A percentile compares a stretch with the other conserved stretches of the same genome.
phyloP scores from a whole-genome alignment of 2,888 invertebrate species.

The Nomada hirtipes region DNA sequence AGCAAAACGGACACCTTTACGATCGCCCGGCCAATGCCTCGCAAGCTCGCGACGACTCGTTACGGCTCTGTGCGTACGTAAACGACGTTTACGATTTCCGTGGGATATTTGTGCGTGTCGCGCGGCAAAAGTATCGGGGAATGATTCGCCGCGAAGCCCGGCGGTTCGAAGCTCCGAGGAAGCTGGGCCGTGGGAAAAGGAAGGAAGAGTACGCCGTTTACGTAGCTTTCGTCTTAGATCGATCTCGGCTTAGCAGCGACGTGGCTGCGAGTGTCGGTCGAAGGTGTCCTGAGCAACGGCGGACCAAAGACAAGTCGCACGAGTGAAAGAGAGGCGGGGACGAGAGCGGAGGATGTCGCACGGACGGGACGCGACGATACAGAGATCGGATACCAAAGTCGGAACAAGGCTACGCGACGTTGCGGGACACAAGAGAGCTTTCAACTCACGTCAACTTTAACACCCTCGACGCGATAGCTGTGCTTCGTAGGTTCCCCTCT shows the following conservation, averaged over 20 bases:
- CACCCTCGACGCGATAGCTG: slow-evolving; percentile 82
- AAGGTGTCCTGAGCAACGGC: no score
- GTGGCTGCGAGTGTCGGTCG: no score
- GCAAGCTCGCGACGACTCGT: neutral
- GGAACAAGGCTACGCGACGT: slow-evolving; percentile 20
- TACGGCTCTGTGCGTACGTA: neutral
- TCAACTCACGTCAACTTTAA: slow-evolving; percentile 83
- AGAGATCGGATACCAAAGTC: slow-evolving; percentile 33
- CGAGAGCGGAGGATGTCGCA: neutral
- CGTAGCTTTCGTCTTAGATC: no score
- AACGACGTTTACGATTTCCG: neutral
- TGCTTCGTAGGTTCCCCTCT: slow-evolving; percentile 80
- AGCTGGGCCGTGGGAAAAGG: no score
- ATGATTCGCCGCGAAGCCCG: neutral
- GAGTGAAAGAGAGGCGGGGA: no score
- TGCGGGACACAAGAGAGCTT: slow-evolving; percentile 40
- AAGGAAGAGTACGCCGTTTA: no score
- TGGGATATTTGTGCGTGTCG: neutral
- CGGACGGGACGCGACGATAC: neutral
- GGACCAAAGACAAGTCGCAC: no score
- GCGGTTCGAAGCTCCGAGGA: no score
- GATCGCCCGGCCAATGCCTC: slow-evolving; percentile 27
- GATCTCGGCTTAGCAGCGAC: no score
- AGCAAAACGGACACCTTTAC: slow-evolving; percentile 22
- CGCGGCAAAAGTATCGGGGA: neutral